A percentile compares a stretch with the other conserved stretches of the same genome.
phyloP scores from a whole-genome alignment of 2,888 invertebrate species.

The Andrena trimmerana region DNA sequence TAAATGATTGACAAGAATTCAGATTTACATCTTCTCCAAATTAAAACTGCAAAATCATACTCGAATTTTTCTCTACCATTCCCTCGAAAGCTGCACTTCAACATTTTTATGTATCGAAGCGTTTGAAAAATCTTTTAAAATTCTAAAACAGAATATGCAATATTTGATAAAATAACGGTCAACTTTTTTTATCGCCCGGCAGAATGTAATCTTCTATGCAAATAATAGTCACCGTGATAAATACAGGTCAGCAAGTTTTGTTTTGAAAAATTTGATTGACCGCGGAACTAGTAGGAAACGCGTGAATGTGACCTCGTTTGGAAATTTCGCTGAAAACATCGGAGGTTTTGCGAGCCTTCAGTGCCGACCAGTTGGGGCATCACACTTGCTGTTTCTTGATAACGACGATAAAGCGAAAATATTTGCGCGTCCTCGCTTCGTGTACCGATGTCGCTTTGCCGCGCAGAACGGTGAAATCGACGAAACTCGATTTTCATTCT shows the following conservation, averaged over 20 bases:
- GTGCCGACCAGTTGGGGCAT: neutral
- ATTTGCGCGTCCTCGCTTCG: conserved; percentile 38
- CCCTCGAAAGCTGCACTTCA: no score
- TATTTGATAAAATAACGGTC: neutral
- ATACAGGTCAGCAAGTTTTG: conserved; percentile 19
- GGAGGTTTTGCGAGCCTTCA: conserved; percentile 7
- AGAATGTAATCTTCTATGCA: conserved; percentile 10
- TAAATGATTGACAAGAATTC: no score
- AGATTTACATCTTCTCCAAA: no score
- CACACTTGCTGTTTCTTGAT: conserved; percentile 50
- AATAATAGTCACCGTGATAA: conserved; percentile 13
- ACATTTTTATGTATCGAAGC: no score
- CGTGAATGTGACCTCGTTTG: conserved; percentile 27
- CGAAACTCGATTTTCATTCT: conserved; percentile 52
- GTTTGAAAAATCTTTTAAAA: no score
- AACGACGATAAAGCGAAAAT: conserved; percentile 53
- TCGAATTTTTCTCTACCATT: no score
- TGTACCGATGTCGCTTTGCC: neutral
- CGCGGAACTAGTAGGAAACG: conserved; percentile 40
- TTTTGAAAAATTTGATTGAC: conserved; percentile 14
- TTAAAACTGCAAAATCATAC: no score
- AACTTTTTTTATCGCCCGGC: conserved; percentile 7
- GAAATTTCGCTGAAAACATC: conserved; percentile 30
- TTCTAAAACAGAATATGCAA: no score
- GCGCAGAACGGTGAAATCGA: conserved; percentile 24